Percentiles rank a stretch among this genome's conserved stretches.
Evolutionary conservation across 2,113 vertebrate species (phyloP).

Genomic region (Phaethon lepturus): DNA sequence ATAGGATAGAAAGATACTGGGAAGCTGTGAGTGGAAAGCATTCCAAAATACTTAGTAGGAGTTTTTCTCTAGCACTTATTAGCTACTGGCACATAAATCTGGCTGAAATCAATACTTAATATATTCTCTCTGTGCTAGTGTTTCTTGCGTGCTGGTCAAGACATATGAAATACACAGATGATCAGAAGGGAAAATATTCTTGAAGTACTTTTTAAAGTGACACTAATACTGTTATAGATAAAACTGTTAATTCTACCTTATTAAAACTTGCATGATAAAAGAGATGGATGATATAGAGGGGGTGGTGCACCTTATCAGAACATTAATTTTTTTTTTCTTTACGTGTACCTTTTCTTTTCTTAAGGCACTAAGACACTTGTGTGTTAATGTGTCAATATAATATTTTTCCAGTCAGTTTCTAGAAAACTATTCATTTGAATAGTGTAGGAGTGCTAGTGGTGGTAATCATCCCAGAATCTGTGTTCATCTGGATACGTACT

Average conservation of each 20-base stretch:
- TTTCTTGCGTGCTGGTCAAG: background rate
- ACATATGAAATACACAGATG: background rate
- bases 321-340: background rate
- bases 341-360: background rate
- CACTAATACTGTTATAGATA: background rate
- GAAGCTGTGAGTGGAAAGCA: background rate
- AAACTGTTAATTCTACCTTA: background rate
- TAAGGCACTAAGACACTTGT: background rate
- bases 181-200: background rate
- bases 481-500: background rate
- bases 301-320: background rate
- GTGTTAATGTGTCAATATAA: background rate
- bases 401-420: background rate
- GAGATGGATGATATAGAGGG: background rate
- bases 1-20: background rate
- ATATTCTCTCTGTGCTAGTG: background rate
- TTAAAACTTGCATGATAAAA: background rate
- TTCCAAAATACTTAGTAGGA: background rate
- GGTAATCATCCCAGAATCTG: background rate
- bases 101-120: background rate
- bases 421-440: background rate
- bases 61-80: background rate
- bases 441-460: background rate
- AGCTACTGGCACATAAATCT: background rate
- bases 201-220: background rate